phyloP scores from a whole-genome alignment of 2,113 vertebrate species.

The Cyanistes caeruleus region DNA sequence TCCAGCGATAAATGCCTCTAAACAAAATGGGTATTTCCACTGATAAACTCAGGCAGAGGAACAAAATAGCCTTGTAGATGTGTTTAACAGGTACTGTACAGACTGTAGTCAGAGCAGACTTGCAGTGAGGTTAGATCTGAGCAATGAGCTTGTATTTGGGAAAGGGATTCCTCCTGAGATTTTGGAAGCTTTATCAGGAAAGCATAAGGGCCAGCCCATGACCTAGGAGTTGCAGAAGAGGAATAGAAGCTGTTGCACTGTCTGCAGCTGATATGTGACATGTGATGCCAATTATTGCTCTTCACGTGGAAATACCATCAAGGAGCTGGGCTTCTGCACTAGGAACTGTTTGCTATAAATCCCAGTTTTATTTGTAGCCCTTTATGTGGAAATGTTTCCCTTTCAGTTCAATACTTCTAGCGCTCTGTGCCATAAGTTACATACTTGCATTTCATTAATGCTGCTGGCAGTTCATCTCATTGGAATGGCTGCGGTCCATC shows the following conservation, averaged over 20 bases:
- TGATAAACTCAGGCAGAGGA: background rate
- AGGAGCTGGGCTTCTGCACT: background rate
- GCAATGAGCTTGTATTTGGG: background rate
- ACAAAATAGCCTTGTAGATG: background rate
- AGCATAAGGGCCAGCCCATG: background rate
- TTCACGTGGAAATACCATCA: background rate
- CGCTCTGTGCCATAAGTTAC: background rate
- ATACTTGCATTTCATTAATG: background rate
- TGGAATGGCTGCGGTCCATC: background rate
- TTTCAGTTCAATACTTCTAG: background rate
- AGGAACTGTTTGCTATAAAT: background rate
- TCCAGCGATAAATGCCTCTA: background rate
- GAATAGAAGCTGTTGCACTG: background rate
- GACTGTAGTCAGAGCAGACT: background rate
- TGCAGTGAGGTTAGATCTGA: background rate
- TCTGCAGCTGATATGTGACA: background rate
- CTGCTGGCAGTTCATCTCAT: background rate
- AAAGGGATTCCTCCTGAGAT: background rate
- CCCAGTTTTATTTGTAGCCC: background rate
- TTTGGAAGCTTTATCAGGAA: background rate
- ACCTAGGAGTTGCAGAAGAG: background rate
- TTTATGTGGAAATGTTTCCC: background rate
- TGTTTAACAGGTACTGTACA: background rate
- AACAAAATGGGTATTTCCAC: background rate
- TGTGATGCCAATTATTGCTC: background rate